Evolutionary conservation across 1,140 invertebrate genomes (phyloP).

Genomic region (Cecropterus lyciades): DNA sequence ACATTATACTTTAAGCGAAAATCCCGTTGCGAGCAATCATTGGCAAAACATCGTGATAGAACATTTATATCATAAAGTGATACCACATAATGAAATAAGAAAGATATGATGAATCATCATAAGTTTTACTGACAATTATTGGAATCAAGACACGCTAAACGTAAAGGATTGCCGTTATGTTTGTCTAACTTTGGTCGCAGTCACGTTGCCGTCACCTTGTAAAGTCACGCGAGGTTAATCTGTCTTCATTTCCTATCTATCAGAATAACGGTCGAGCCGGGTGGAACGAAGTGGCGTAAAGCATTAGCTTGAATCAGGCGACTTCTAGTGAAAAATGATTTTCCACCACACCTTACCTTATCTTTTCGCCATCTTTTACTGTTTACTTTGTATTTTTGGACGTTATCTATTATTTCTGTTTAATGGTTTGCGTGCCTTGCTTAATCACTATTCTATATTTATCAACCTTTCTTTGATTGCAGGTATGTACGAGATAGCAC

Average conservation of each 20-base stretch:
- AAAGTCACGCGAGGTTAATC: slow-evolving; percentile 78
- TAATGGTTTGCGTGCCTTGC: slow-evolving; percentile 68
- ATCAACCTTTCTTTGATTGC: slow-evolving; percentile 69
- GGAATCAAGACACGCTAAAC: slow-evolving; percentile 7
- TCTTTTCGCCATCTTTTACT: slow-evolving; percentile 69
- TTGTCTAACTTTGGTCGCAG: slow-evolving; percentile 48
- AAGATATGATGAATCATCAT: background rate
- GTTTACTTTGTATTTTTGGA: slow-evolving; percentile 72
- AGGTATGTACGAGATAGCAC: slow-evolving; percentile 65
- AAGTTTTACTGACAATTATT: background rate
- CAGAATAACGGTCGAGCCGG: slow-evolving; percentile 65
- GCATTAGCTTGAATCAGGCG: slow-evolving; percentile 76
- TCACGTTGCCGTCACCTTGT: slow-evolving; percentile 55
- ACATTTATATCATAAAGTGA: too few species aligned
- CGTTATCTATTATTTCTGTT: slow-evolving; percentile 67
- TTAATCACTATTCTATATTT: slow-evolving; percentile 68
- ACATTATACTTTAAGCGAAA: too few species aligned
- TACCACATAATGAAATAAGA: too few species aligned
- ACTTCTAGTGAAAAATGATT: slow-evolving; percentile 79
- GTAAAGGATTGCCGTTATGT: slow-evolving; percentile 33
- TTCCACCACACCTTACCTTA: slow-evolving; percentile 70
- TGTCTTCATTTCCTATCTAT: slow-evolving; percentile 83
- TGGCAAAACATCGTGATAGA: too few species aligned
- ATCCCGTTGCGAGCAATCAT: too few species aligned
- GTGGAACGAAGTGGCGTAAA: slow-evolving; percentile 62